Evolutionary conservation across 2,797 vertebrate genomes (phyloP).

Genomic region (Lithobates pipiens): DNA sequence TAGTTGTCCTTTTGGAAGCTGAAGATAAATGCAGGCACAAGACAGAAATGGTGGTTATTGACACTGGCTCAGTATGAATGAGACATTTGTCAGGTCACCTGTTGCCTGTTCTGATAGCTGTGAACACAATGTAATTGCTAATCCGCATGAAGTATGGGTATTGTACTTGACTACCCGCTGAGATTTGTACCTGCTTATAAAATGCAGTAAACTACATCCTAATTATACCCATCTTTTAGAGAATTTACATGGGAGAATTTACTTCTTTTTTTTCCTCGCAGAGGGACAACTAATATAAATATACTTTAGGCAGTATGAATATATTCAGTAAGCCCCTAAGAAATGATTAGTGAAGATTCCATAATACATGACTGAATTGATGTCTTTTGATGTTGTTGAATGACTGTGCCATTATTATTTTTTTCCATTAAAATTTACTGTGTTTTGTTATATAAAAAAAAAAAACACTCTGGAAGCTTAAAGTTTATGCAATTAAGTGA

Average conservation of each 20-base stretch:
- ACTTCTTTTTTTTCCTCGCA: not conserved
- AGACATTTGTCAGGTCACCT: constrained; percentile 57
- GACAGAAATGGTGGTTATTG: constrained; percentile 45
- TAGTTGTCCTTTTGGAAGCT: constrained; percentile 40
- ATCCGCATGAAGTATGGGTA: constrained; percentile 54
- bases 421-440: not conserved
- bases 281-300: constrained; percentile 42
- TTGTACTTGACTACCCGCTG: constrained; percentile 58
- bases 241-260: constrained; percentile 26
- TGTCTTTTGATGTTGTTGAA: constrained; percentile 13
- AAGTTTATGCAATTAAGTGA: constrained; percentile 2
- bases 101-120: constrained; percentile 57
- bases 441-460: constrained; percentile 4
- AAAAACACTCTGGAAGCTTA: constrained; percentile 12
- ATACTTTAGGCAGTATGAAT: constrained; percentile 38
- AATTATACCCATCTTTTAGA: constrained; percentile 51
- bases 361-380: constrained; percentile 27
- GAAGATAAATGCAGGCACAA: constrained; percentile 16
- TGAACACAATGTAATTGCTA: constrained; percentile 58
- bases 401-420: not conserved
- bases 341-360: constrained; percentile 46
- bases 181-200: constrained; percentile 62
- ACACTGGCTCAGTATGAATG: constrained; percentile 46
- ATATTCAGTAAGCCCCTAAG: constrained; percentile 35
- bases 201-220: constrained; percentile 52